Evolutionary conservation across 2,797 vertebrate species (phyloP).

Genomic region (Hylomyscus alleni): DNA sequence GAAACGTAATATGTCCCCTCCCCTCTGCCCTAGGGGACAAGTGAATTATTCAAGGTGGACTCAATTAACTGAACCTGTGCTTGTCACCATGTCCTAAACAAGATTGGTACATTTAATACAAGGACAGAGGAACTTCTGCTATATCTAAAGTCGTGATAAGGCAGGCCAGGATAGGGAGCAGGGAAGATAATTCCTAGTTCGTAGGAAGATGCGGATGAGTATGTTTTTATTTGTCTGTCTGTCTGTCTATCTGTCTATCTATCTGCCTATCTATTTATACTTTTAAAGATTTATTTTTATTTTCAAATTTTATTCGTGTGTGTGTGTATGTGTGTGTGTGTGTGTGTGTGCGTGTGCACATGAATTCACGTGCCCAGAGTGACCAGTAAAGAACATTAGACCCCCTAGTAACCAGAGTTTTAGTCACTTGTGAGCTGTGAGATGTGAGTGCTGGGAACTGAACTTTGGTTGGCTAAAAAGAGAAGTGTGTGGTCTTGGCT

Average conservation of each 20-base stretch:
- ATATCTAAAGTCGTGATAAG: neutral
- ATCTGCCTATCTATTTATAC: neutral
- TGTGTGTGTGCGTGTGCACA: too few relatives aligned
- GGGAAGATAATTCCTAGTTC: neutral
- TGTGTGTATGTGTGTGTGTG: too few relatives aligned
- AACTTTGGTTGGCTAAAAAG: neutral
- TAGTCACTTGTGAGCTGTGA: neutral
- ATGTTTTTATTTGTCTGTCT: neutral
- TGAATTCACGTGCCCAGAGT: neutral
- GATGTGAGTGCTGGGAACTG: neutral
- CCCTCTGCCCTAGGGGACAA: neutral
- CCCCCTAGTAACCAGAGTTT: neutral
- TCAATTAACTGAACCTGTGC: constrained; percentile 26
- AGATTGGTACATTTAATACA: neutral
- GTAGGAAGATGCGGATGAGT: neutral
- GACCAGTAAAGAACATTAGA: neutral
- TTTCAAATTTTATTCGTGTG: neutral
- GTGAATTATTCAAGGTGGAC: constrained; percentile 67
- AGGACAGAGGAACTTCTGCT: neutral
- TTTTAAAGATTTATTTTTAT: neutral
- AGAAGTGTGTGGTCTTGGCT: neutral
- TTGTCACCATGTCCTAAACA: neutral
- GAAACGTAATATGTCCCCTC: neutral
- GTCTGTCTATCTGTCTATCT: neutral
- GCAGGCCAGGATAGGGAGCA: neutral